These are phyloP conservation scores for Callochromis pleurospilus DNA, from an alignment of 2,113 vertebrate genomes.

Conservation along the genomic window DNA sequence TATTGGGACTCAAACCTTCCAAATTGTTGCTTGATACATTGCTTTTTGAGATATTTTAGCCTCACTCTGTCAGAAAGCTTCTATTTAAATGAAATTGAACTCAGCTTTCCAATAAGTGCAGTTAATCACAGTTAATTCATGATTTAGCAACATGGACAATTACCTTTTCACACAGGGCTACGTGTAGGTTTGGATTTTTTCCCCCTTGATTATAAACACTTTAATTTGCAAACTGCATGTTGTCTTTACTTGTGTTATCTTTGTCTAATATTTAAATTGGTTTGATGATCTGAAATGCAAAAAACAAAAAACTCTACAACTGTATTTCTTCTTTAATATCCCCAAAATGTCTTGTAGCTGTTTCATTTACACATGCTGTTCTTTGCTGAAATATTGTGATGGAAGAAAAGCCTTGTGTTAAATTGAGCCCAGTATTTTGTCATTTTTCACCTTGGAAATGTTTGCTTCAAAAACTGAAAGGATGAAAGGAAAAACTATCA, in stretches of 20 bases:
- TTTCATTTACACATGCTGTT: slow-evolving; percentile 1
- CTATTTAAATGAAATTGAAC: background rate
- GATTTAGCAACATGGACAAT: background rate
- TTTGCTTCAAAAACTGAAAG: background rate
- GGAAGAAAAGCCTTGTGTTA: background rate
- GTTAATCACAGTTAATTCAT: background rate
- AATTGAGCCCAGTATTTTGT: slow-evolving; percentile 23
- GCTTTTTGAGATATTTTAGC: background rate
- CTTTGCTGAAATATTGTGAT: slow-evolving; percentile 25
- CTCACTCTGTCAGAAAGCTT: background rate
- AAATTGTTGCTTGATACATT: accelerated
- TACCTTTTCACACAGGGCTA: background rate
- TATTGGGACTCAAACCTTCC: background rate
- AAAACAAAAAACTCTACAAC: background rate
- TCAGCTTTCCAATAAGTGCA: background rate
- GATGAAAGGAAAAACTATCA: background rate
- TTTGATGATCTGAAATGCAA: background rate
- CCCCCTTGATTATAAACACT: background rate
- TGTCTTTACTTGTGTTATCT: background rate
- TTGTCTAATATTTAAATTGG: background rate
- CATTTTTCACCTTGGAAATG: slow-evolving; percentile 26
- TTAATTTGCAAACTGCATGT: background rate
- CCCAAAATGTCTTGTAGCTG: background rate
- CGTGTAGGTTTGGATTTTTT: accelerated
- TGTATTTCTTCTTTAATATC: background rate